These are phyloP conservation scores for Luffia ferchaultella DNA, from an alignment of 2,888 invertebrate species.

Conservation along the genomic window DNA sequence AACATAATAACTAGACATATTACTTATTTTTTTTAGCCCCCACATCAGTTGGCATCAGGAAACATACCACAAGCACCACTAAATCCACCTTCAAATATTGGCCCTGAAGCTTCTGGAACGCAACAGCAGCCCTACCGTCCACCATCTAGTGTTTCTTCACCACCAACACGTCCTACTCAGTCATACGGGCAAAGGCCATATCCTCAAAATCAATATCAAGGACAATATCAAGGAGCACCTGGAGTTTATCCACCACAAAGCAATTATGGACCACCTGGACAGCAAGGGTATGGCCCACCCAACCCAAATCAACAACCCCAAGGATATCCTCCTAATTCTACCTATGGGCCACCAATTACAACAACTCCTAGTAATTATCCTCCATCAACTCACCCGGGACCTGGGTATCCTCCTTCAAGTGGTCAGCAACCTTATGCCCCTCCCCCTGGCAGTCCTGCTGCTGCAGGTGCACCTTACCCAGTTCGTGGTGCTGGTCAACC, in stretches of 20 bases:
- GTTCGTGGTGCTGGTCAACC: slow-evolving; percentile 50
- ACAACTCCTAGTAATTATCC: slow-evolving; percentile 67
- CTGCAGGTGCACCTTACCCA: slow-evolving; percentile 49
- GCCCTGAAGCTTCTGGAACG: slow-evolving; percentile 42
- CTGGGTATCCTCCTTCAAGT: slow-evolving; percentile 46
- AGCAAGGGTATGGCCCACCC: slow-evolving; percentile 71
- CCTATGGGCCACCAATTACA: slow-evolving; percentile 69
- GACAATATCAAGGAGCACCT: slow-evolving; percentile 63
- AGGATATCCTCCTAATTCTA: slow-evolving; percentile 71
- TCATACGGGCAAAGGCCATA: slow-evolving; percentile 74
- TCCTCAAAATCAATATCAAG: slow-evolving; percentile 73
- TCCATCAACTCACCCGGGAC: slow-evolving; percentile 55
- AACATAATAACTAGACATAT: no score
- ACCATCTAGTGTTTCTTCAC: slow-evolving; percentile 54
- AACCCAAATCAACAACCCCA: slow-evolving; percentile 70
- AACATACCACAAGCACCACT: slow-evolving; percentile 47
- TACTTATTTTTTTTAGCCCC: slow-evolving; percentile 46
- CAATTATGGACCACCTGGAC: slow-evolving; percentile 71
- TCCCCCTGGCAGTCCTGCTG: slow-evolving; percentile 51
- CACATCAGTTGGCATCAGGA: slow-evolving; percentile 65
- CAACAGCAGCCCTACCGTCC: slow-evolving; percentile 58
- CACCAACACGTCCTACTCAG: slow-evolving; percentile 70
- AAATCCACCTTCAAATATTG: slow-evolving; percentile 37
- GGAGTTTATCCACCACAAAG: slow-evolving; percentile 73
- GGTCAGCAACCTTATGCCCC: slow-evolving; percentile 58